Evolutionary conservation across 2,888 invertebrate genomes (phyloP), one percentile per base, ranked within the genome.

Genomic region (Drosophila suboccidentalis): DNA sequence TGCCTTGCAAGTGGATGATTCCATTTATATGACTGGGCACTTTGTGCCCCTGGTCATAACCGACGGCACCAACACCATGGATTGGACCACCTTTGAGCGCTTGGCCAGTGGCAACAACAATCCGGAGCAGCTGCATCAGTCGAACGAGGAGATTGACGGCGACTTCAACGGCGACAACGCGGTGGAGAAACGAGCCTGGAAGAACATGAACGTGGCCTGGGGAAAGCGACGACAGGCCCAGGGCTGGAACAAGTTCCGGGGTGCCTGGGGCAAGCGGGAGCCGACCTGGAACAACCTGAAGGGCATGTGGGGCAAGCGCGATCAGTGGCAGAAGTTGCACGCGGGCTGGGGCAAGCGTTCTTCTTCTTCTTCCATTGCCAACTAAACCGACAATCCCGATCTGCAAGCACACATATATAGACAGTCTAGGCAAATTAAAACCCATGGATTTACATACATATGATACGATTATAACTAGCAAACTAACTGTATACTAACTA

Each of bases 201-300:
- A 94, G 58, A 94, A 95, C 47, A 94, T 96, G 90, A 95, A 95
- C 90, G 95, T 94, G n/a, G 95, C 95, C 17, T 96, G 96, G 96
- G 96, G 96, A 84, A 96, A 96, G 92, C 93, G 96, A 64, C 94
- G 95, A 5, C 94, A 94, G 66, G 90, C 85, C 3, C 90, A 90
- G 47, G 88, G 93, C 74, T 95, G 95, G 94, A 94, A 94, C 69
- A 94, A 94, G 89, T 94, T 94, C 83, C 92, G 94, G 90, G 94
- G 96, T 90, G 94, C 95, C 90, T 96, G 96, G 95, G 96, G 95
- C 90, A 96, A 96, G 93, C 94, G 96, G 69, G 96, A 96, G 89
- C 95, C 96, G 11, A 95, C 95, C 91, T 96, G 96, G 96, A 96
- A 95, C 91, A 96, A 96, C 92, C 93, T 96, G 82, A 95, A 96